Evolutionary conservation across 2,888 invertebrate genomes (phyloP).

Genomic region (Sclerodermus sp.): DNA sequence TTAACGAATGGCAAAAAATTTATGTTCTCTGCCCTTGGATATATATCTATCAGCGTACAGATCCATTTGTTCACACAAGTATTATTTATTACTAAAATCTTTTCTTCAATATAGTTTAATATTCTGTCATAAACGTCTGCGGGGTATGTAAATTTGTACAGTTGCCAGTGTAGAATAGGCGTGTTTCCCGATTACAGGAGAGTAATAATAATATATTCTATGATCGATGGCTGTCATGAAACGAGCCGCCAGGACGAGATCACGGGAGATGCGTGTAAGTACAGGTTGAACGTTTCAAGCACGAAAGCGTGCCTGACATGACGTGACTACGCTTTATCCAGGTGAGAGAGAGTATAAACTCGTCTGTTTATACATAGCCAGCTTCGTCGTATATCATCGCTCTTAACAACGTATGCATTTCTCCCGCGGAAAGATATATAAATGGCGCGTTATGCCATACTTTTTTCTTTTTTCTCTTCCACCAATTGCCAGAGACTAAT

Average conservation of each 20-base stretch:
- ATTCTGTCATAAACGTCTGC: neutral
- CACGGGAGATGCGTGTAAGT: neutral
- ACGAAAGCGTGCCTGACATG: neutral
- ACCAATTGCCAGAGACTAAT: no score
- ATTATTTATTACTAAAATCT: constrained; percentile 3
- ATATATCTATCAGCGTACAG: no score
- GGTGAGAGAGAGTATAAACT: neutral
- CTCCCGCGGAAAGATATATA: no score
- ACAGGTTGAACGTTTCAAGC: neutral
- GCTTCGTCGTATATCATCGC: neutral
- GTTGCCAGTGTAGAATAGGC: neutral
- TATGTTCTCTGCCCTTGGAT: no score
- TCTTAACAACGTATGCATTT: neutral
- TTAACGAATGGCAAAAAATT: no score
- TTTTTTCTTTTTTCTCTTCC: no score
- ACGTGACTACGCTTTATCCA: neutral
- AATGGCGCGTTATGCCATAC: no score
- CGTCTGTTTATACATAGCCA: neutral
- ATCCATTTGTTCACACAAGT: neutral
- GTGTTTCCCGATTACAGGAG: neutral
- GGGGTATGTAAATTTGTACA: neutral
- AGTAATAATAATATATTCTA: neutral
- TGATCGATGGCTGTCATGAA: neutral
- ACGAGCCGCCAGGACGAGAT: neutral
- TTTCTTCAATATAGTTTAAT: neutral